These are phyloP conservation scores for Rugalucina vietnamica DNA, from an alignment of 2,888 invertebrate species.

Conservation along the genomic window DNA sequence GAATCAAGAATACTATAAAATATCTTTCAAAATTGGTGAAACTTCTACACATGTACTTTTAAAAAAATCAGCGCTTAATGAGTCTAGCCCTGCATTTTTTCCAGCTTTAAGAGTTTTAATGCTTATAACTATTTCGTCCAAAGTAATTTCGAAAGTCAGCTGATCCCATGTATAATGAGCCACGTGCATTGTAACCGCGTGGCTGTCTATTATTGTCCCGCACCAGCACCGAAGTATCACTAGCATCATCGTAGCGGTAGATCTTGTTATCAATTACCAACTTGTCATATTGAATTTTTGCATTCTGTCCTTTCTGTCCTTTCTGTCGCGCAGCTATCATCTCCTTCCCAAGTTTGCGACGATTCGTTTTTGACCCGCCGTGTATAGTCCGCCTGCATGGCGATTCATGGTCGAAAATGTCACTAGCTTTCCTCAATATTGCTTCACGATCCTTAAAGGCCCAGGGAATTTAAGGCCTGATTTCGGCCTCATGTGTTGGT, in stretches of 20 bases:
- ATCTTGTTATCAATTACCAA: background rate
- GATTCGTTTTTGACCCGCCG: background rate
- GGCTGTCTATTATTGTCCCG: background rate
- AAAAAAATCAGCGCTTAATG: constrained; percentile 34
- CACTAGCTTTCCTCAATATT: constrained; percentile 21
- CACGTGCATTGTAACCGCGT: background rate
- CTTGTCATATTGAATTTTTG: background rate
- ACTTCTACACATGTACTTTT: constrained; percentile 24
- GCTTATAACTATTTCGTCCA: background rate
- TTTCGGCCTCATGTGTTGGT: too few species aligned
- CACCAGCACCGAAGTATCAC: background rate
- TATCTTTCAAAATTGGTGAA: constrained; percentile 12
- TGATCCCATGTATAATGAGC: constrained; percentile 7
- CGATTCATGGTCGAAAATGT: background rate
- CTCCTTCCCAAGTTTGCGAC: constrained; percentile 16
- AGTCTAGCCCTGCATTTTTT: constrained; percentile 5
- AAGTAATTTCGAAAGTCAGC: background rate
- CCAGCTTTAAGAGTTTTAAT: background rate
- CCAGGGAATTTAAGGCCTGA: too few species aligned
- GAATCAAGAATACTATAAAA: constrained; percentile 45
- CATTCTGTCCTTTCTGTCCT: constrained; percentile 8
- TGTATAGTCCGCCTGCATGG: constrained; percentile 24
- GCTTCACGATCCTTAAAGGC: constrained; percentile 20
- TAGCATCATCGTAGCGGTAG: background rate
- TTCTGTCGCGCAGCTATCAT: constrained; percentile 3